Conservation (phyloP, 2,113 vertebrate genomes). For the Chunga burmeisteri region DNA sequence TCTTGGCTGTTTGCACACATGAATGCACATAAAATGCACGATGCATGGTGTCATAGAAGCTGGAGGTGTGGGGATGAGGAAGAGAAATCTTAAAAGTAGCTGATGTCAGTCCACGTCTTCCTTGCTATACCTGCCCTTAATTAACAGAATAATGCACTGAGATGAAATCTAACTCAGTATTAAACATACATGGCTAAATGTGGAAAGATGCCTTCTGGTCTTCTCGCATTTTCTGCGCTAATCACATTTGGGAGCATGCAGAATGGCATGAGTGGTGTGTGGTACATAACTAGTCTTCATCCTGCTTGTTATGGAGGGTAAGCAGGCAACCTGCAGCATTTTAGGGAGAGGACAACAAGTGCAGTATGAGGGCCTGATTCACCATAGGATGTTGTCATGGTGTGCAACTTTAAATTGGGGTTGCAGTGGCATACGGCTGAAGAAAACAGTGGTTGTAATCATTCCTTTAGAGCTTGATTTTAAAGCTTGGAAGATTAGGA, state of each 20-base stretch:
- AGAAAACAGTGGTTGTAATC: background rate
- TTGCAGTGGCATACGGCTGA: background rate
- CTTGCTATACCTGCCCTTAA: background rate
- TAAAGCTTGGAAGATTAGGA: background rate
- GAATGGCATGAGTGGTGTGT: background rate
- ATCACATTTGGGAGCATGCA: conserved; percentile 25
- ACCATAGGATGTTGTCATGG: background rate
- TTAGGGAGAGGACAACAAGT: background rate
- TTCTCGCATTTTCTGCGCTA: conserved; percentile 53
- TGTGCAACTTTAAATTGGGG: background rate
- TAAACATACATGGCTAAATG: conserved; percentile 35
- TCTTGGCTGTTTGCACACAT: conserved; percentile 14
- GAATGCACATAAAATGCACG: conserved; percentile 5
- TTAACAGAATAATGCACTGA: background rate
- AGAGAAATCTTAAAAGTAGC: conserved; percentile 49
- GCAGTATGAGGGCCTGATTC: background rate
- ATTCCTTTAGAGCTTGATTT: background rate
- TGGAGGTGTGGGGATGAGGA: background rate
- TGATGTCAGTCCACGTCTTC: conserved; percentile 1
- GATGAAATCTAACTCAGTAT: conserved; percentile 29
- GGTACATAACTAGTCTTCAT: background rate
- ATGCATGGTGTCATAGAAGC: background rate
- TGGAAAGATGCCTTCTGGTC: conserved; percentile 30
- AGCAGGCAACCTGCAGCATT: conserved; percentile 13
- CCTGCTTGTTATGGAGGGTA: background rate